Evolutionary conservation across 2,797 vertebrate genomes (phyloP), one percentile per base, ranked within the genome.

Genomic region (Chiloscyllium punctatum): DNA sequence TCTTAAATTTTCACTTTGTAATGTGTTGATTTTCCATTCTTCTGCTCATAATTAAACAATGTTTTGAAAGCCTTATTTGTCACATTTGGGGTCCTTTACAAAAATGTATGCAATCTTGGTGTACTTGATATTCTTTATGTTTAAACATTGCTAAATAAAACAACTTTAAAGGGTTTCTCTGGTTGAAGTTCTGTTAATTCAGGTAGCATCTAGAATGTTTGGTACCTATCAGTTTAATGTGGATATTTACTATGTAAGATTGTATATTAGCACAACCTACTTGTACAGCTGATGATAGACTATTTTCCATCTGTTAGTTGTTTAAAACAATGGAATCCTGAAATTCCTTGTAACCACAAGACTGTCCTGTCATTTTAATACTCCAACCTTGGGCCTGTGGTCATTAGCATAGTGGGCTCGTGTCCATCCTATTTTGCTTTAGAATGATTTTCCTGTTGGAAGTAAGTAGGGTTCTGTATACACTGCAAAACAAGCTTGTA

Each of bases 71-170:
- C 48, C 48, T 51, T 95, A 57, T 57, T 72, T 18, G 71, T 95
- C 53, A 91, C 30, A 11, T 91, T 91, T 91, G 30, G 88, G 53
- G 88, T 66, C 16, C 92, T 94, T 87, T 62, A 62, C 71, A 74
- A 53, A 51, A 72, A 71, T 27, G 11, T 74, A 37, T 94, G 23
- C 27, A 57, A 30, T n/a, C 53, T 21, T 74, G 66, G 37, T 94
- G 25, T n/a, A 48, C 42, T 71, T 53, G 6, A 95, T 57, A 51
- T 51, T 95, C 48, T 77, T 71, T n/a, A 37, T 84, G 90, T 69
- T 92, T 92, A 53, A 95, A 72, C 69, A 95, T 48, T 95, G 68
- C 69, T 91, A 77, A 95, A 95, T 95, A 95, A 95, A 95, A 69
- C n/a, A 51, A 48, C 9, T 51, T 74, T 51, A 94, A 94, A 42